Evolutionary conservation across 2,888 invertebrate genomes (phyloP).

Genomic region (Noctuana brunneofusca): DNA sequence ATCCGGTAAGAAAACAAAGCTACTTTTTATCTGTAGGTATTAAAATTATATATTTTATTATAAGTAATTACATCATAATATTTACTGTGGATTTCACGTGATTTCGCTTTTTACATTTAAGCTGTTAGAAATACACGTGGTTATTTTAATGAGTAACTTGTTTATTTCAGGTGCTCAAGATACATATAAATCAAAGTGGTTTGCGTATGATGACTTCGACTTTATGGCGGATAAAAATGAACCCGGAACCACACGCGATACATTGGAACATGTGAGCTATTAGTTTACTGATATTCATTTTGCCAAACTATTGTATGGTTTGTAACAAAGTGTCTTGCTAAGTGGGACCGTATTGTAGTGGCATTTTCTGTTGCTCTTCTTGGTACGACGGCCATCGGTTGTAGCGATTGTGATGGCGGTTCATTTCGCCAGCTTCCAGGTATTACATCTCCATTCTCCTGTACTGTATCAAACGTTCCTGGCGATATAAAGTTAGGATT

Average conservation of each 20-base stretch:
- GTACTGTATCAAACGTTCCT: slow-evolving; percentile 40
- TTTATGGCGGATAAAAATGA: slow-evolving; percentile 44
- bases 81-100: slow-evolving; percentile 24
- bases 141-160: slow-evolving; percentile 24
- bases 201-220: slow-evolving; percentile 39
- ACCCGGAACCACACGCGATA: slow-evolving; percentile 41
- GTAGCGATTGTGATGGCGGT: slow-evolving; percentile 39
- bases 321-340: slow-evolving; percentile 37
- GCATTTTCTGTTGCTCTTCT: slow-evolving; percentile 42
- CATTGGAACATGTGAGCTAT: slow-evolving; percentile 38
- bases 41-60: slow-evolving; percentile 14
- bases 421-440: slow-evolving; percentile 45
- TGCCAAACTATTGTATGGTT: slow-evolving; percentile 43
- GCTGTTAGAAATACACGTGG: slow-evolving; percentile 26
- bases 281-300: slow-evolving; percentile 41
- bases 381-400: slow-evolving; percentile 41
- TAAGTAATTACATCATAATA: slow-evolving; percentile 28
- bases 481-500: slow-evolving; percentile 37
- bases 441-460: slow-evolving; percentile 40
- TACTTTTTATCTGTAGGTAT: slow-evolving; percentile 29
- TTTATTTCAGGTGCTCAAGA: slow-evolving; percentile 37
- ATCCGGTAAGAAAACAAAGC: slow-evolving; percentile 25
- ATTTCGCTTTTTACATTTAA: slow-evolving; percentile 26
- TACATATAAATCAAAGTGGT: slow-evolving; percentile 35
- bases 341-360: slow-evolving; percentile 37